These are phyloP conservation scores for Dryobota labecula DNA, from an alignment of 2,888 invertebrate genomes.

Conservation along the genomic window DNA sequence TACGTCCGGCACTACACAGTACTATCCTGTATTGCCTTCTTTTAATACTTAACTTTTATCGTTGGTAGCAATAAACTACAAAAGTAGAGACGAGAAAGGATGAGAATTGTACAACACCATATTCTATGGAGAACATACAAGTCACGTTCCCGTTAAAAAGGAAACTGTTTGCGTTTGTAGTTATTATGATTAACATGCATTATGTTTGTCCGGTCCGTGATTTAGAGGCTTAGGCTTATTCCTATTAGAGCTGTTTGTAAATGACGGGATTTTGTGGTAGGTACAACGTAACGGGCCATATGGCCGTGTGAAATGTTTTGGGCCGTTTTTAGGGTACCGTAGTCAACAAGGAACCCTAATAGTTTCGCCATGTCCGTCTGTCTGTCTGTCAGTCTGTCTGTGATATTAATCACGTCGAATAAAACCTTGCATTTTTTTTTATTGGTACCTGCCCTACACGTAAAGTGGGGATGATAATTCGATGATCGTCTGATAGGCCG, in stretches of 20 bases:
- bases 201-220: conserved; percentile 76
- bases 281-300: not conserved
- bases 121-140: not conserved
- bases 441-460: no score
- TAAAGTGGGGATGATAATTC: no score
- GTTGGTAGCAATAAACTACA: not conserved
- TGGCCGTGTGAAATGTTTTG: conserved; percentile 11
- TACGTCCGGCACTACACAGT: no score
- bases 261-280: conserved; percentile 42
- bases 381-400: no score
- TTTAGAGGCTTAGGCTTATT: conserved; percentile 70
- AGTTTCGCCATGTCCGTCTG: no score
- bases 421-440: no score
- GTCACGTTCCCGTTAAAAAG: conserved; percentile 45
- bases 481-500: no score
- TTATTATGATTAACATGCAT: conserved; percentile 79
- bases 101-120: not conserved
- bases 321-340: no score
- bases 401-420: no score
- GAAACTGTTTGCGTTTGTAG: conserved; percentile 76
- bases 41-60: not conserved
- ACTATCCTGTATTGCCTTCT: not conserved
- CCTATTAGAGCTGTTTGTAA: conserved; percentile 72
- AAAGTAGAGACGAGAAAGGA: not conserved
- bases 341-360: no score